Conservation (phyloP, 2,113 vertebrate genomes). For the Dasyprocta punctata region DNA sequence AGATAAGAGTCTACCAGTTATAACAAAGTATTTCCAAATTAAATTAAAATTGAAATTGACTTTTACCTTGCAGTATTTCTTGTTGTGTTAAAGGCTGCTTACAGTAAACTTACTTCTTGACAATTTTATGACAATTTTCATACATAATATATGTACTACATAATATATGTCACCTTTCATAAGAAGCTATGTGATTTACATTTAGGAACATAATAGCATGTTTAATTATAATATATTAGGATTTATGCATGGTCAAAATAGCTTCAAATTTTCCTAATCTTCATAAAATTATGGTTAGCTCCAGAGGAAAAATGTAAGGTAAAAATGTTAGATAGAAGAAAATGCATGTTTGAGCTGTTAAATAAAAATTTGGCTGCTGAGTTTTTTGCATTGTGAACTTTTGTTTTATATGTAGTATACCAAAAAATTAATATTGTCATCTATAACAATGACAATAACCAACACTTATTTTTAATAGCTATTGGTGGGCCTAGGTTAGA, state of each 20-base stretch:
- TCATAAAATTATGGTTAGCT: not conserved
- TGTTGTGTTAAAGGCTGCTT: not conserved
- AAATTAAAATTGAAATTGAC: not conserved
- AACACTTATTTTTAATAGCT: not conserved
- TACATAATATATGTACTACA: not conserved
- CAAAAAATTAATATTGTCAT: not conserved
- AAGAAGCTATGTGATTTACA: not conserved
- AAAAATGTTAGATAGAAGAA: conserved; percentile 1
- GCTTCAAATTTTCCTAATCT: not conserved
- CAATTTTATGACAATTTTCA: not conserved
- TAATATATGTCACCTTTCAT: not conserved
- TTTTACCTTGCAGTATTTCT: not conserved
- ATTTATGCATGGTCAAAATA: not conserved
- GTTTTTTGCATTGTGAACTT: not conserved
- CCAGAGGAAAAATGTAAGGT: not conserved
- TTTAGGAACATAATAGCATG: conserved; percentile 3
- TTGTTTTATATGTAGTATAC: not conserved
- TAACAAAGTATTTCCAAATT: conserved; percentile 27
- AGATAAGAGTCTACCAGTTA: not conserved
- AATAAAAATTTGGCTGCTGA: not conserved
- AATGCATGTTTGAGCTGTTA: not conserved
- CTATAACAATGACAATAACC: not conserved
- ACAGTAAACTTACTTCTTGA: not conserved
- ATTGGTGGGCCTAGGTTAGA: not conserved
- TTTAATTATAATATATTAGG: not conserved